These are phyloP conservation scores for Microcebus lehilahytsara DNA, from an alignment of 2,113 vertebrate species.

Conservation along the genomic window DNA sequence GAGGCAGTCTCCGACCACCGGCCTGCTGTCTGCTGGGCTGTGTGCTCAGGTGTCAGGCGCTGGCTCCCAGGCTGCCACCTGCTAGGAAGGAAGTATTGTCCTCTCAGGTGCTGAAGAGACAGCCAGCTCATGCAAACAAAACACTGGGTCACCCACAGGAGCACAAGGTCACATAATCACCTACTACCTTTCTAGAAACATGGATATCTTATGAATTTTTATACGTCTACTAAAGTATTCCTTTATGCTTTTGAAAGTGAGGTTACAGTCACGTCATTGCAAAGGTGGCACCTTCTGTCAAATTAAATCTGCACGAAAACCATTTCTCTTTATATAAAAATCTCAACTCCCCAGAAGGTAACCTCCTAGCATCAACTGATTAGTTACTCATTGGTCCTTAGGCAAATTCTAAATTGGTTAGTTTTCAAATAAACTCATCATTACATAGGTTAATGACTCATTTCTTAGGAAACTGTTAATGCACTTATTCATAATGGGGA, in stretches of 20 bases:
- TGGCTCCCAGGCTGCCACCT: slow-evolving; percentile 87
- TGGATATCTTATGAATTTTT: not conserved
- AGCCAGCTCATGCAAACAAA: slow-evolving; percentile 74
- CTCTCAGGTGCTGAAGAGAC: slow-evolving; percentile 71
- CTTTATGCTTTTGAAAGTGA: not conserved
- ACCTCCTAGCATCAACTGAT: not conserved
- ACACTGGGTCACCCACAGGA: slow-evolving; percentile 64
- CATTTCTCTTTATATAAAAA: not conserved
- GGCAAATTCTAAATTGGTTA: not conserved
- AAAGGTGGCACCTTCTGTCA: not conserved
- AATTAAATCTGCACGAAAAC: not conserved
- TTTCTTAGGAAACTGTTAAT: slow-evolving; percentile 11
- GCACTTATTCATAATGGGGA: not conserved
- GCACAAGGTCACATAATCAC: slow-evolving; percentile 19
- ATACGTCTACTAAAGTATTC: not conserved
- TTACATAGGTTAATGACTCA: slow-evolving; percentile 8
- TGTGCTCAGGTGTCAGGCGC: not conserved
- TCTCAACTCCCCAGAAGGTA: not conserved
- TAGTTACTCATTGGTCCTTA: not conserved
- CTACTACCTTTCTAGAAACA: not conserved
- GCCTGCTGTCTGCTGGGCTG: not conserved
- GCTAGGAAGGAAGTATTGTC: slow-evolving; percentile 81
- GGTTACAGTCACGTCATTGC: not conserved
- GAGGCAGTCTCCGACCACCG: slow-evolving; percentile 88
- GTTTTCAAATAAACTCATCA: slow-evolving; percentile 38